These are phyloP conservation scores for Macroglossus sobrinus DNA, from an alignment of 2,113 vertebrate genomes.

Conservation along the genomic window DNA sequence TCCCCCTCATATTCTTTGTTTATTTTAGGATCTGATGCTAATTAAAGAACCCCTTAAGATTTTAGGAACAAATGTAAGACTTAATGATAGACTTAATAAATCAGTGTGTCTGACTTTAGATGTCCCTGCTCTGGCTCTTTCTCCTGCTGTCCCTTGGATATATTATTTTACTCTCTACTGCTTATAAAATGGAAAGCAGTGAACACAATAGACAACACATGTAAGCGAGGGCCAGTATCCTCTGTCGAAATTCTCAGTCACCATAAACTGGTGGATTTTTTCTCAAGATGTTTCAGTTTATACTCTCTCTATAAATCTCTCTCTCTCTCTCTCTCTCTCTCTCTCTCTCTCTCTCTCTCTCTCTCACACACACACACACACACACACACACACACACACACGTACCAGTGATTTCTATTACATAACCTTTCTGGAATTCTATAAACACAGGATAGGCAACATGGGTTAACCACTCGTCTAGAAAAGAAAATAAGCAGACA, in stretches of 20 bases:
- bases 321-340: neutral
- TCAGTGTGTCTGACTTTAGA: neutral
- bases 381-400: neutral
- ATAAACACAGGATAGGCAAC: conserved; percentile 82
- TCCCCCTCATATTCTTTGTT: neutral
- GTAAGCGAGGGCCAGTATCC: neutral
- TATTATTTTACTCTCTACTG: conserved; percentile 17
- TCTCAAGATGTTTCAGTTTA: conserved; percentile 64
- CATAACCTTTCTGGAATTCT: conserved; percentile 82
- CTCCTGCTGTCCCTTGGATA: neutral
- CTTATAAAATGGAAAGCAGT: conserved; percentile 29
- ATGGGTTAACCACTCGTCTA: conserved; percentile 79
- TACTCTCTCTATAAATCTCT: conserved; percentile 65
- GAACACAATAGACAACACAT: neutral
- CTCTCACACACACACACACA: neutral
- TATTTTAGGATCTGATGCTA: conserved; percentile 38
- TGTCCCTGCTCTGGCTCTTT: neutral
- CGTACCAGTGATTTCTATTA: conserved; percentile 70
- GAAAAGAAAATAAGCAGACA: conserved; percentile 82
- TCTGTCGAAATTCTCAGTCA: neutral
- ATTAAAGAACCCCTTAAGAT: conserved; percentile 6
- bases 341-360: neutral
- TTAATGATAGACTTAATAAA: neutral
- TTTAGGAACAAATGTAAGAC: conserved; percentile 6
- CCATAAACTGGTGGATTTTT: conserved; percentile 52